Base-by-base conservation (phyloP, 1,140 invertebrate genomes). In the Cyrtorhinus lividipennis region DNA sequence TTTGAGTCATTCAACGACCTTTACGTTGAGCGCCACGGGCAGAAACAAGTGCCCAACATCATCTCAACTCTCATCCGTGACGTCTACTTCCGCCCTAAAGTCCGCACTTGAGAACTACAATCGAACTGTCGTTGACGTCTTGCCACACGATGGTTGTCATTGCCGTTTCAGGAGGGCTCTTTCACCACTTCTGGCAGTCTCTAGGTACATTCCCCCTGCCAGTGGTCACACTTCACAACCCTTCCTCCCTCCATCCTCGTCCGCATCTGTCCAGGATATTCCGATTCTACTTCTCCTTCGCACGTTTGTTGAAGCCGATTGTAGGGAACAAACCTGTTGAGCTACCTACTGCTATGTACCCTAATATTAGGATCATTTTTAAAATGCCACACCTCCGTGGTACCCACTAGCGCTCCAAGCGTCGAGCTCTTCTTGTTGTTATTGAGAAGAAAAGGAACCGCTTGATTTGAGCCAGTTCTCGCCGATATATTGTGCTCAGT, bases 31-130 rank as follows among this genome's bases (percentile, higher is more conserved):
- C 76, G 80, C 71, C 76, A 81, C 66, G 71, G 76, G n/a, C 81
- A 81, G 67, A 86, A 84, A 66, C 86, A 88, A 71, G 68, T 86
- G 18, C 83, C 86, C 0, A 83, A 78, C 38, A 76, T 84, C 2
- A 80, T 80, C 0, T 80, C 80, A 0, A 86, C 82, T 74, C 72
- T 88, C 1, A 84, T 84, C 3, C 77, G 85, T 68, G 78, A 83
- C 63, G 61, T 88, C 1, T 74, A 73, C 64, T 78, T 79, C 25
- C 66, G 61, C 46, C 70, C 68, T 46, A 75, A 74, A 24, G 25
- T 53, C 48, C 5, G 48, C 48, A 12, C 20, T 53, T 53, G 48
- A 53, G 48, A 15, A n/a, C n/a, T n/a, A n/a, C n/a, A n/a, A n/a
- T n/a, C n/a, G n/a, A n/a, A n/a, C n/a, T n/a, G n/a, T n/a, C n/a